A percentile compares a stretch with the other conserved stretches of the same genome.
phyloP scores from a whole-genome alignment of 2,797 vertebrate species.

The Momotus momota region DNA sequence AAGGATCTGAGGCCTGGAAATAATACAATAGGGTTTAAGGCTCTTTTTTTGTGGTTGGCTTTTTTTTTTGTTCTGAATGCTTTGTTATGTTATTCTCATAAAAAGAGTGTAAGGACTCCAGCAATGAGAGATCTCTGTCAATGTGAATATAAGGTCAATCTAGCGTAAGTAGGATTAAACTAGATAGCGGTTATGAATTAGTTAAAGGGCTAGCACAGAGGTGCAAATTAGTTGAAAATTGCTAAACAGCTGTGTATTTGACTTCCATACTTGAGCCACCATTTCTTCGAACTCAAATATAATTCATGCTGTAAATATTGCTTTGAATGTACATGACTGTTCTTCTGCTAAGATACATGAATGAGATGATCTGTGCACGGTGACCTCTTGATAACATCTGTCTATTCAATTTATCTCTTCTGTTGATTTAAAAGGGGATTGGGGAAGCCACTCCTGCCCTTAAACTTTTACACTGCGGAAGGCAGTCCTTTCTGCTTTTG shows the following conservation, averaged over 20 bases:
- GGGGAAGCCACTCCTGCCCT: background rate
- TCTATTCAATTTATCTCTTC: background rate
- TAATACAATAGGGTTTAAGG: background rate
- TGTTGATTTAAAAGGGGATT: background rate
- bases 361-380: background rate
- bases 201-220: background rate
- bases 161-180: background rate
- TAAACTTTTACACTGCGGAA: background rate
- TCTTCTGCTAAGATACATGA: background rate
- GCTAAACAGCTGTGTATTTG: background rate
- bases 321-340: background rate
- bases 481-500: background rate
- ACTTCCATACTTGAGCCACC: background rate
- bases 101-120: background rate
- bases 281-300: background rate
- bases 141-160: background rate
- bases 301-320: background rate
- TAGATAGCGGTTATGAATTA: background rate
- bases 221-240: background rate
- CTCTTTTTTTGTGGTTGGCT: background rate
- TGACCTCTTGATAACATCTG: background rate
- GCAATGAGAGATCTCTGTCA: background rate
- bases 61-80: background rate
- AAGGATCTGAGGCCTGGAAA: background rate
- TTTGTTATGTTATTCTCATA: background rate